Percentiles rank a stretch among this genome's conserved stretches.
These are phyloP conservation scores for Morpho deidamia DNA, from an alignment of 2,888 invertebrate genomes.

Conservation along the genomic window DNA sequence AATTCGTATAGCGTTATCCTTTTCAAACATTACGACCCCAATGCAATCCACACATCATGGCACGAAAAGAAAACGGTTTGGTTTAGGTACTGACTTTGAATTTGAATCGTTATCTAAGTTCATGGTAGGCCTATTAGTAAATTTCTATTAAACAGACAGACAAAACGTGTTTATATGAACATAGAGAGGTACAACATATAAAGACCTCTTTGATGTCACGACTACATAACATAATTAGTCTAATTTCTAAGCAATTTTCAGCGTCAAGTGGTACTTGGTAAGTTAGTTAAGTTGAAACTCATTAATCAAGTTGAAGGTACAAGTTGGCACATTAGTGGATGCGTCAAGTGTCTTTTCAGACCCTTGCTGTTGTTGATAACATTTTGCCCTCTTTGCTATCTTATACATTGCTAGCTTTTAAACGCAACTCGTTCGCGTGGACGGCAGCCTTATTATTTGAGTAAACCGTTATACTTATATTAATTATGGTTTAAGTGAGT, in stretches of 20 bases:
- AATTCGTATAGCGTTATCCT: too few relatives aligned
- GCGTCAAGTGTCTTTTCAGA: background rate
- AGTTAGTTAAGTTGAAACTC: constrained; percentile 8
- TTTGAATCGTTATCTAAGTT: too few relatives aligned
- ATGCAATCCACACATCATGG: too few relatives aligned
- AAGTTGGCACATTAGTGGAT: constrained; percentile 15
- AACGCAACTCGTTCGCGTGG: too few relatives aligned
- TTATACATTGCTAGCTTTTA: background rate
- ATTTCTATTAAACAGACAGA: too few relatives aligned
- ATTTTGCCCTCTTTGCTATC: background rate
- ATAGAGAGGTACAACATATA: background rate
- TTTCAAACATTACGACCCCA: too few relatives aligned
- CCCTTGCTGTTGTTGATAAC: background rate
- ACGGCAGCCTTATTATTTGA: too few relatives aligned
- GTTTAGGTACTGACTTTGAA: too few relatives aligned
- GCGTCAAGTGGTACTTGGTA: background rate
- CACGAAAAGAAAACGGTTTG: too few relatives aligned
- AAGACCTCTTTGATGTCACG: background rate
- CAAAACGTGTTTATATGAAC: background rate
- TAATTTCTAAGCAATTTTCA: background rate
- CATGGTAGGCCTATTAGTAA: too few relatives aligned
- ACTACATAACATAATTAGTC: background rate
- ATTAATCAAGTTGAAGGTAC: constrained; percentile 16
- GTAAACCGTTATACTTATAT: too few relatives aligned
- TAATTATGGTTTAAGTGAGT: too few relatives aligned